Base-by-base conservation (phyloP, 2,888 invertebrate genomes). In the Oscheius onirici region DNA sequence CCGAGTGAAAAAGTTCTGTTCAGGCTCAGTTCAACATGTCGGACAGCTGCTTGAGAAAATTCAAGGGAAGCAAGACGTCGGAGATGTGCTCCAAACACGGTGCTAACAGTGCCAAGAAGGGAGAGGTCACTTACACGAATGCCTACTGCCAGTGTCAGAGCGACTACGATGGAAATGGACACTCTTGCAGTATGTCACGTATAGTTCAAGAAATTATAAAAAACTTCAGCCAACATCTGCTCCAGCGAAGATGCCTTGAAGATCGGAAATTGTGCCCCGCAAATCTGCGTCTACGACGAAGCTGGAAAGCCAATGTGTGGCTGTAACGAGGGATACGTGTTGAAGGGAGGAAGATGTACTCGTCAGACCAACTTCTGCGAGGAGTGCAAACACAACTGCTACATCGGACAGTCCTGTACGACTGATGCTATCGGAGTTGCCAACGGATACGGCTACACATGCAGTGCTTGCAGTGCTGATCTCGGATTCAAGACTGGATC, bases 331-430 rank as follows among this genome's bases (percentile, higher is more conserved):
- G 58, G 43, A 3, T 58, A 58, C 58, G 22, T 41, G 17, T 8
- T 20, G 10, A 22, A 22, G 43, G 15, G 41, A 20, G 17, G 58
- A 20, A 40, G 40, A n/a, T 58, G 40, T 20, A 58, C 17, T 17
- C 17, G 58, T 17, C 26, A 28, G 26, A 40, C 58, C 41, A 41
- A 69, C 34, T 28, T 17, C 24, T 70, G 70, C 17, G 28, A 70
- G 3, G 51, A 49, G 15, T 70, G 70, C 28, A 26, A 54, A 17
- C 52, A 63, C 63, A 54, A 70, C 55, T 70, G 70, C 49, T 61
- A 70, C 28, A n/a, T 52, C 17, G 34, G 61, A 11, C 41, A 34
- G 24, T 52, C n/a, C 8, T 70, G 70, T 22, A 34, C 44, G 1
- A 15, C 55, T 10, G 26, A 55, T 26, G 41, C 40, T 1, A 13